These are phyloP conservation scores for Drosophila navojoa DNA, from an alignment of 1,140 invertebrate genomes.

Conservation along the genomic window DNA sequence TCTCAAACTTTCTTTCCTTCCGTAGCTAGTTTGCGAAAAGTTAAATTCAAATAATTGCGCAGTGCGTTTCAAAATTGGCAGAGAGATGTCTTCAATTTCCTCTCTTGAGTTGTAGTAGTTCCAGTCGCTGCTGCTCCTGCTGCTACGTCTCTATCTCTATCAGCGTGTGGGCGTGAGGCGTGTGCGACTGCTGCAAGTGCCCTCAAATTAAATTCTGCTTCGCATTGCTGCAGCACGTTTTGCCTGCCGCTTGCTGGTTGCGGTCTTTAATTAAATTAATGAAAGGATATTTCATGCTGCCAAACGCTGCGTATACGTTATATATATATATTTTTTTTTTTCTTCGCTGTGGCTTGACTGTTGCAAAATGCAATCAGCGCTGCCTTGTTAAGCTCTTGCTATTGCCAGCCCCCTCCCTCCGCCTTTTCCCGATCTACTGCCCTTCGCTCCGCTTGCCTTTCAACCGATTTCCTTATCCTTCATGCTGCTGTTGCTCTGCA, in stretches of 20 bases:
- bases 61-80: slow-evolving; percentile 7
- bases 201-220: slow-evolving; percentile 63
- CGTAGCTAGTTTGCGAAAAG: neutral
- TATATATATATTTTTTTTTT: neutral
- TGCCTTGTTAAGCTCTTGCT: slow-evolving; percentile 59
- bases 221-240: slow-evolving; percentile 24
- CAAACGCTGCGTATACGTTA: slow-evolving; percentile 26
- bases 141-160: neutral
- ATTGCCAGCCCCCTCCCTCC: neutral
- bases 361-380: slow-evolving; percentile 69
- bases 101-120: neutral
- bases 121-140: neutral
- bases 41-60: neutral
- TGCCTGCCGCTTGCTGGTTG: slow-evolving; percentile 6
- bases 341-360: slow-evolving; percentile 7
- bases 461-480: neutral
- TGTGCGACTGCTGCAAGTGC: slow-evolving; percentile 10
- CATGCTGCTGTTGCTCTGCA: slow-evolving; percentile 48
- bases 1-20: neutral
- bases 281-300: slow-evolving; percentile 57
- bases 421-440: neutral
- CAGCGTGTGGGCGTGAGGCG: neutral
- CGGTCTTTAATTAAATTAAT: slow-evolving; percentile 74
- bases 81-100: neutral
- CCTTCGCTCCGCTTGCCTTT: neutral